Base-by-base conservation (phyloP, 1,140 invertebrate species). In the Apocrypta bakeri region DNA sequence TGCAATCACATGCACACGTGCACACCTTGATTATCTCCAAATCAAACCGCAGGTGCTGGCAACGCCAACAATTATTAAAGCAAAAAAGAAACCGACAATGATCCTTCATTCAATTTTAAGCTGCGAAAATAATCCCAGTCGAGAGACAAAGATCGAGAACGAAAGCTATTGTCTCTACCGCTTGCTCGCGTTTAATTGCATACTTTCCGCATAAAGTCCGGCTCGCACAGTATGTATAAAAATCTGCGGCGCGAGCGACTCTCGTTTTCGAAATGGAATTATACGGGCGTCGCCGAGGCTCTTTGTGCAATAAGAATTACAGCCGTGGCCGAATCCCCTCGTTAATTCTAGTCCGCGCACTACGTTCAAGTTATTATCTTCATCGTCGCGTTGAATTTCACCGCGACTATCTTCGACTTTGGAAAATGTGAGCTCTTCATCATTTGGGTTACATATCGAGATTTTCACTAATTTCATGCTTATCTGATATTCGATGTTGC, bases 291-390 rank as follows among this genome's bases (percentile, higher is more conserved):
- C 8, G 63, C 27, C 68, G 27, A 0, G 42, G 72, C 40, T 27
- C 72, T 74, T 74, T 74, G 72, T 74, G 72, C 42, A 27, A 56
- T 74, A 74, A 74, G 72, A 74, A 61, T 74, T 74, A 74, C 72
- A 74, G 72, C 72, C 72, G 72, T 27, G 42, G 24, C 40, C 42
- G 40, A 74, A 74, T 74, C 40, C 72, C 72, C 72, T 74, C 42
- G 72, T 61, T 48, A 61, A 48, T 74, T 61, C 33, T 56, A 56
- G 24, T 21, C 24, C 72, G 72, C 72, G 64, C 1, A n/a, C n/a
- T n/a, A n/a, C 31, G 25, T n/a, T n/a, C 63, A 40, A 48, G 72
- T 74, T 74, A 74, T 74, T 74, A 48, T 74, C 72, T 74, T n/a
- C n/a, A n/a, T n/a, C 24, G 48, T 64, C 73, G 31, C 56, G 42